These are phyloP conservation scores for Rhysida immarginata DNA, from an alignment of 1,140 invertebrate genomes.

Conservation along the genomic window DNA sequence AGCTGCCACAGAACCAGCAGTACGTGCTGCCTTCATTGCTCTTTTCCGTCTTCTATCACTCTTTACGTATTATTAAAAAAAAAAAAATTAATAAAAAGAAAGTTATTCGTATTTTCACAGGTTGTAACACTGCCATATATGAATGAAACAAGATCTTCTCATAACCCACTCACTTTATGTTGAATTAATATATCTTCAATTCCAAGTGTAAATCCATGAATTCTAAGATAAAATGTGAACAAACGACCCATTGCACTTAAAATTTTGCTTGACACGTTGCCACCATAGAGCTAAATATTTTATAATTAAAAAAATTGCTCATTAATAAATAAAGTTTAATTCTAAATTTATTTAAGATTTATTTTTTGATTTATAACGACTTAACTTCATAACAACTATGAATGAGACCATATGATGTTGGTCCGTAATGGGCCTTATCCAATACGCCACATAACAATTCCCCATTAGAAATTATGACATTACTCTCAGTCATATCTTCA, in stretches of 20 bases:
- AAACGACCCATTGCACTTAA: constrained; percentile 80
- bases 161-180: constrained; percentile 25
- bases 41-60: constrained; percentile 54
- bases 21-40: constrained; percentile 48
- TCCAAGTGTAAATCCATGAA: constrained; percentile 83
- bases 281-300: constrained; percentile 66
- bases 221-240: constrained; percentile 80
- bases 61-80: no score
- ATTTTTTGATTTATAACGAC: no score
- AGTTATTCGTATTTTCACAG: no score
- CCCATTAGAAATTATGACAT: constrained; percentile 78
- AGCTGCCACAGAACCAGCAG: constrained; percentile 46
- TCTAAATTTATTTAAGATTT: no score
- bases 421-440: constrained; percentile 93
- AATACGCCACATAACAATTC: constrained; percentile 84
- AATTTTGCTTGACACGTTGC: constrained; percentile 56
- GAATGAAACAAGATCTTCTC: no score
- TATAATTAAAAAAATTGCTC: no score
- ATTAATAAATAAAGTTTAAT: no score
- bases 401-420: constrained; percentile 80
- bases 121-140: no score
- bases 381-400: constrained; percentile 75
- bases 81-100: no score
- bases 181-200: constrained; percentile 85
- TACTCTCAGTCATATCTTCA: constrained; percentile 63